Evolutionary conservation across 37 sponge, comb jelly and placozoan species (phyloP), one percentile per base, ranked within the genome.

Genomic region (Hexactinellida sp.): DNA sequence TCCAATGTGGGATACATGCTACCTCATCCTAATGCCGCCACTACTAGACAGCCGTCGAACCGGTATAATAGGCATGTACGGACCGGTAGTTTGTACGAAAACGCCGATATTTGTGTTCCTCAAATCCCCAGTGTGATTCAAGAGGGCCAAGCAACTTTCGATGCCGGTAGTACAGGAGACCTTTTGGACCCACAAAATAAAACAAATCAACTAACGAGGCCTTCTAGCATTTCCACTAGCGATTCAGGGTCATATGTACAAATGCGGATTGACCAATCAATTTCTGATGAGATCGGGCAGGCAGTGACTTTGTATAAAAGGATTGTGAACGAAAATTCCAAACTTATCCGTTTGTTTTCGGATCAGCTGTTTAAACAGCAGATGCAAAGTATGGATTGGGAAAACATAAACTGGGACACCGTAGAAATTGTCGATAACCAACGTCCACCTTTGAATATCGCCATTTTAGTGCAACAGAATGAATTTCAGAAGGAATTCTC

Each of bases 161-260:
- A 63, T 23, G 13, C 76, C 30, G 25, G 1, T 63, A 63, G 76
- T n/a, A 28, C 76, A 21, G 34, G 34, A 3, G 34, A 63, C 13
- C 76, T 63, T 7, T 63, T 63, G 13, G 76, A 63, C 3, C 3
- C 76, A 10, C 76, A 10, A n/a, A 10, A 7, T 63, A 63, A 63
- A 63, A 41, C 13, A 16, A 5, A 5, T 41, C 47, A 41, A 41
- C 21, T 63, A 63, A 23, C 28, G 28, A 63, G 28, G 30, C 28
- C 76, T 10, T 63, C 76, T 3, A 63, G 76, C 30, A 63, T 63
- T n/a, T 7, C 25, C 76, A 63, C 76, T 10, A n/a, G 21, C 3
- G 76, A 63, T 28, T 63, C 76, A 32, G 76, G 76, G 13, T 63
- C 76, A 32, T 63, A 63, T n/a, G 76, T 63, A n/a, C 76, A 63